phyloP scores from a whole-genome alignment of 2,888 invertebrate genomes.

The Meganola albula region DNA sequence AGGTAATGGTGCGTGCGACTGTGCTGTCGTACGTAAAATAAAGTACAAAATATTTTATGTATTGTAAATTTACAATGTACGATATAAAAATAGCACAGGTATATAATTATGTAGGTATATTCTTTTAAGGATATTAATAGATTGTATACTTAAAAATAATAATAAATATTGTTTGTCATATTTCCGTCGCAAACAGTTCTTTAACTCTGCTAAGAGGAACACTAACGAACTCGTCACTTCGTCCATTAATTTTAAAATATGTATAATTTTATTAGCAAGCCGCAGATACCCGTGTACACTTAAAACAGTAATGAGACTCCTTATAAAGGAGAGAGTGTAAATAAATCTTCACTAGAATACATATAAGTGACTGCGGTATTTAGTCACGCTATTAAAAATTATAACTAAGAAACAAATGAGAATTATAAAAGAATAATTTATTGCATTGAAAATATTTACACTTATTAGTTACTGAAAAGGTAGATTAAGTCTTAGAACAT shows the following conservation, averaged over 20 bases:
- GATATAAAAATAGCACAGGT: conserved; percentile 68
- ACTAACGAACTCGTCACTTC: conserved; percentile 77
- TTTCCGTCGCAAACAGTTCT: conserved; percentile 75
- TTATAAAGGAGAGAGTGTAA: conserved; percentile 69
- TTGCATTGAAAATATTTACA: conserved; percentile 50
- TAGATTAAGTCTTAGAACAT: no score
- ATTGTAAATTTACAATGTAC: conserved; percentile 73
- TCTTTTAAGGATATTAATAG: conserved; percentile 67
- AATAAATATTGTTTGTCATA: conserved; percentile 65
- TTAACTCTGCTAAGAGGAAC: conserved; percentile 69
- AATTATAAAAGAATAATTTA: conserved; percentile 63
- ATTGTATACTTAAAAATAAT: conserved; percentile 50
- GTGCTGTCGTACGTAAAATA: conserved; percentile 64
- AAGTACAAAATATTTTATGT: conserved; percentile 78
- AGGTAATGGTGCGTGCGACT: conserved; percentile 64
- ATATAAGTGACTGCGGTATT: conserved; percentile 38
- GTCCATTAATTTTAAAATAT: conserved; percentile 75
- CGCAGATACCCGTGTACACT: conserved; percentile 67
- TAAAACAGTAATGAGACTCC: conserved; percentile 59
- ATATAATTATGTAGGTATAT: conserved; percentile 53
- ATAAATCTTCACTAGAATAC: conserved; percentile 63
- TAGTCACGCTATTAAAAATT: conserved; percentile 58
- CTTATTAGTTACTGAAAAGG: conserved; percentile 44
- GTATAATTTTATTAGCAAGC: conserved; percentile 69
- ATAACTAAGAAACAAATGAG: conserved; percentile 56